These are phyloP conservation scores for Athalia cordata DNA, from an alignment of 2,888 invertebrate species.

Conservation along the genomic window DNA sequence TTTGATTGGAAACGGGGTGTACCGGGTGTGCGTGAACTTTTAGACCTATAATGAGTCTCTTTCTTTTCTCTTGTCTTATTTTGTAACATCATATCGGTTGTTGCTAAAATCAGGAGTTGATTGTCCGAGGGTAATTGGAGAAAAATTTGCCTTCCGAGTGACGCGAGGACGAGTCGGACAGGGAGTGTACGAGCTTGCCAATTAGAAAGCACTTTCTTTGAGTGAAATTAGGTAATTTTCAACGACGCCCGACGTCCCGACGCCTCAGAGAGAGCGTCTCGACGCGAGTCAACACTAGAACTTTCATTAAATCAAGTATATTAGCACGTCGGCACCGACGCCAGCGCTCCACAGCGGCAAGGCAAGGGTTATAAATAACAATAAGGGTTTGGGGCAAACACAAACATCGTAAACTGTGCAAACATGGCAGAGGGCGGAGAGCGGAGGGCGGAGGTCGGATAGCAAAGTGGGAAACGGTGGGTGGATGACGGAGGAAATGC, in stretches of 20 bases:
- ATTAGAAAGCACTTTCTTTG: conserved; percentile 36
- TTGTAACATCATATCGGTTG: no score
- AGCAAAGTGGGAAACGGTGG: conserved; percentile 38
- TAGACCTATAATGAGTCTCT: no score
- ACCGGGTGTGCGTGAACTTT: no score
- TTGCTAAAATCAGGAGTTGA: no score
- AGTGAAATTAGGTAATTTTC: conserved; percentile 38
- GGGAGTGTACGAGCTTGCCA: neutral
- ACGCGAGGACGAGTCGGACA: neutral
- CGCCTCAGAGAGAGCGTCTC: conserved; percentile 38
- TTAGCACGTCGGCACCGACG: conserved; percentile 55
- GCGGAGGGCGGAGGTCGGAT: conserved; percentile 23
- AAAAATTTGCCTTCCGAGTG: no score
- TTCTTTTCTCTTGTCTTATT: no score
- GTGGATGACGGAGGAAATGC: conserved; percentile 36
- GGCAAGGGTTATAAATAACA: conserved; percentile 60
- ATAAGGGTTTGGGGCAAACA: conserved; percentile 53
- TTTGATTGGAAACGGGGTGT: no score
- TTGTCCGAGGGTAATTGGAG: no score
- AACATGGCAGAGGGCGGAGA: conserved; percentile 46
- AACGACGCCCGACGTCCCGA: conserved; percentile 27
- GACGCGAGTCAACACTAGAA: conserved; percentile 48
- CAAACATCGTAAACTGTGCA: conserved; percentile 53
- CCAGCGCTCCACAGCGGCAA: conserved; percentile 44
- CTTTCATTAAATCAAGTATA: conserved; percentile 60